phyloP scores from a whole-genome alignment of 2,797 vertebrate genomes.

The Coregonus ussuriensis region DNA sequence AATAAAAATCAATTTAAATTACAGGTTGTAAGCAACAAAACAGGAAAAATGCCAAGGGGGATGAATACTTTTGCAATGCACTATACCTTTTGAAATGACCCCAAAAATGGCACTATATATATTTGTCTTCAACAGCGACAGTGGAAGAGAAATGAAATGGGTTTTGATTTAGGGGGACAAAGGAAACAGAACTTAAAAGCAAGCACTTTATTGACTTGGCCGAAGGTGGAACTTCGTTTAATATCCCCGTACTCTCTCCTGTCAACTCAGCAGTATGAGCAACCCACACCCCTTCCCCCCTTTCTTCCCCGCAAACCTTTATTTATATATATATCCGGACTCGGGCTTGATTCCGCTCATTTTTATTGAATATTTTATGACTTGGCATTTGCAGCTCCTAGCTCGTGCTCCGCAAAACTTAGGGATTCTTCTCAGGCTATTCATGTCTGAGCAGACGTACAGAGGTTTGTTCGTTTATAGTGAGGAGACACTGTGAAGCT shows the following conservation, averaged over 20 bases:
- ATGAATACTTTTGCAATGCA: no score
- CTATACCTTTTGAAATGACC: background rate
- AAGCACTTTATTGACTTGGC: slow-evolving; percentile 15
- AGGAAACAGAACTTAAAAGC: background rate
- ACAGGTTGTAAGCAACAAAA: no score
- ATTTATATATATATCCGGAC: background rate
- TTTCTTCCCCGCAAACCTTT: background rate
- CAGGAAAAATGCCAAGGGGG: no score
- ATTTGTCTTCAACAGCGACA: background rate
- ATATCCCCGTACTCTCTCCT: slow-evolving; percentile 18
- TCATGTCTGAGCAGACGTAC: background rate
- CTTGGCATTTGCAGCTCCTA: background rate
- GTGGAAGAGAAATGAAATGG: background rate
- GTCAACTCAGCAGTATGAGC: slow-evolving; percentile 29
- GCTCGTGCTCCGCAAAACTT: background rate
- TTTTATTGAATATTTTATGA: background rate
- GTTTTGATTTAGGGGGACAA: background rate
- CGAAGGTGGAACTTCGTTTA: slow-evolving; percentile 31
- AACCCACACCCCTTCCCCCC: background rate
- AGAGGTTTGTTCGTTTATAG: slow-evolving; percentile 8
- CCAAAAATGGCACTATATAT: background rate
- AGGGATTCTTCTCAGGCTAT: background rate
- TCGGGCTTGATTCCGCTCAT: background rate
- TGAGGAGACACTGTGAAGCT: background rate
- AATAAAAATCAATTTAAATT: no score